Evolutionary conservation across 2,113 vertebrate genomes (phyloP).

Genomic region (Diphyllodes magnificus): DNA sequence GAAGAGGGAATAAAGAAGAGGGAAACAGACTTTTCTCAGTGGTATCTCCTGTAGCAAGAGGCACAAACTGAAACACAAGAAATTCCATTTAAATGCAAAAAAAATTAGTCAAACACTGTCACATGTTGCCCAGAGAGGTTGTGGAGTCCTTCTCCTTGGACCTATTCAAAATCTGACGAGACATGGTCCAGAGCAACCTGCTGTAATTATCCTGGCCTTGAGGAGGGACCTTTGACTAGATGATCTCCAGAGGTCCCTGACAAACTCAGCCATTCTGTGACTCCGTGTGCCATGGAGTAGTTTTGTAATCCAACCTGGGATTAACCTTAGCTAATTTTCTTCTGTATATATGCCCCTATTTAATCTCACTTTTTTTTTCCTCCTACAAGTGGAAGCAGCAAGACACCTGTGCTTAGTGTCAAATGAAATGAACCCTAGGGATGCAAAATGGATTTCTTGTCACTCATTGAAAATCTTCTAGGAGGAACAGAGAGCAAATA

Average conservation of each 20-base stretch:
- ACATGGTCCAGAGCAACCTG: not conserved
- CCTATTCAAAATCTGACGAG: not conserved
- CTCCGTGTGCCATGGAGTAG: no score
- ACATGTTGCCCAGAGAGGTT: not conserved
- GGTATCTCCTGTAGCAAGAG: not conserved
- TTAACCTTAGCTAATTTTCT: not conserved
- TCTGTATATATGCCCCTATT: not conserved
- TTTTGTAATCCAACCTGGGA: not conserved
- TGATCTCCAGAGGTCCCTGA: not conserved
- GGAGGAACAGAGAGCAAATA: not conserved
- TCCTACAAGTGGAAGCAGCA: not conserved
- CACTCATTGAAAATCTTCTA: not conserved
- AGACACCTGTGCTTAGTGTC: not conserved
- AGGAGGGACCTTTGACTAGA: not conserved
- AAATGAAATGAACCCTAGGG: not conserved
- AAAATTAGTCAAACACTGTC: not conserved
- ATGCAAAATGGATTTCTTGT: not conserved
- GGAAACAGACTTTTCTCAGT: not conserved
- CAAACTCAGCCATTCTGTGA: not conserved
- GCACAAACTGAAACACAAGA: not conserved
- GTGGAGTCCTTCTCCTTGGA: not conserved
- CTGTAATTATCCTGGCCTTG: not conserved
- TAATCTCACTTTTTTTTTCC: not conserved
- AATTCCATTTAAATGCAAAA: not conserved
- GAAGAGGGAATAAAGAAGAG: not conserved